phyloP scores from a whole-genome alignment of 2,113 vertebrate species.

The Hemicordylus capensis region DNA sequence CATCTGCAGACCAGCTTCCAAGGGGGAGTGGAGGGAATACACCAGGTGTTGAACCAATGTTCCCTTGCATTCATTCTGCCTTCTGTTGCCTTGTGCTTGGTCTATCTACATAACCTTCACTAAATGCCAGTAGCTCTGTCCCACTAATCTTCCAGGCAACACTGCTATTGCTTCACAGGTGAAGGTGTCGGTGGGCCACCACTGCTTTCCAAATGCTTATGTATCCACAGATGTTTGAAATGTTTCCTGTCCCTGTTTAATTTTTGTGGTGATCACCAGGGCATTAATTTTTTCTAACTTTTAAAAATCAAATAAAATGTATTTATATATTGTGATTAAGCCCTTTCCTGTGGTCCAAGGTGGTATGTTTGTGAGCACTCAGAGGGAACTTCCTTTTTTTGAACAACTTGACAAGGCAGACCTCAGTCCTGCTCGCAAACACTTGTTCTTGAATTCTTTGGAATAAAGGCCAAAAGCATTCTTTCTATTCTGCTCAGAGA shows the following conservation, averaged over 20 bases:
- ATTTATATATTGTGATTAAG: neutral
- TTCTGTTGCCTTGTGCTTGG: slow-evolving; percentile 8
- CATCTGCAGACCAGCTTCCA: neutral
- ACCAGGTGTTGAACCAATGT: neutral
- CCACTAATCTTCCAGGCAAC: neutral
- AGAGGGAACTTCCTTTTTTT: neutral
- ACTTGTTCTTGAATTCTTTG: neutral
- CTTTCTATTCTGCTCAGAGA: neutral
- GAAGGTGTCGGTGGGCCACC: neutral
- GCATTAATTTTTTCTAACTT: neutral
- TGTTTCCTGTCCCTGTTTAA: neutral
- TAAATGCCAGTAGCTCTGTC: neutral
- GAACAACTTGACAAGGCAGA: neutral
- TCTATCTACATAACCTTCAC: neutral
- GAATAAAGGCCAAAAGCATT: neutral
- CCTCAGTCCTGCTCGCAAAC: neutral
- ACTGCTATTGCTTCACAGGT: neutral
- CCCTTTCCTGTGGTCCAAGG: neutral
- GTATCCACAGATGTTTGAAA: neutral
- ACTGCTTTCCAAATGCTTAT: neutral
- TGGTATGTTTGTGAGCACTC: neutral
- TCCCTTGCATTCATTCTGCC: neutral
- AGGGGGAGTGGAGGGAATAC: neutral
- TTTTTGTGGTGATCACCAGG: neutral
- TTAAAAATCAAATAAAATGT: neutral